Evolutionary conservation across 2,113 vertebrate species (phyloP).

Genomic region (Microtus oregoni): DNA sequence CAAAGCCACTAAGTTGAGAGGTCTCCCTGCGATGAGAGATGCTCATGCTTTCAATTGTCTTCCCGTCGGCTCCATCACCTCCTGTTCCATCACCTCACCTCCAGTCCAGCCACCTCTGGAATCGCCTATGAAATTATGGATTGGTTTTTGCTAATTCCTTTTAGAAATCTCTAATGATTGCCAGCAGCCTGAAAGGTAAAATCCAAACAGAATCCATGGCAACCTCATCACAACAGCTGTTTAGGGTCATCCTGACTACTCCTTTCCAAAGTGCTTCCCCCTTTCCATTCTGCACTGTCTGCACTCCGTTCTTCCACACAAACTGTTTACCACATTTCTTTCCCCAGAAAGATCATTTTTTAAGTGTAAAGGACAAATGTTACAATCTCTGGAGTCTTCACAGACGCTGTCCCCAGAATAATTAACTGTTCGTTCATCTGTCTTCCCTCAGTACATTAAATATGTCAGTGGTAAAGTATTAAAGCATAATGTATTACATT

Average conservation of each 20-base stretch:
- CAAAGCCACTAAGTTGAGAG: background rate
- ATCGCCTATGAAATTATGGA: background rate
- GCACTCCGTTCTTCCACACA: background rate
- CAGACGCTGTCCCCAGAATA: slow-evolving; percentile 38
- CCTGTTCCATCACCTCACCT: background rate
- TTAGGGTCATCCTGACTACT: background rate
- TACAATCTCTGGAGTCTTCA: slow-evolving; percentile 40
- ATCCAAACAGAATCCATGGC: background rate
- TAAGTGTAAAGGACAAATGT: slow-evolving; percentile 43
- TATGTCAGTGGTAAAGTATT: slow-evolving; percentile 28
- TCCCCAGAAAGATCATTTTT: slow-evolving; percentile 18
- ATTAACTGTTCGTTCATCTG: slow-evolving; percentile 50
- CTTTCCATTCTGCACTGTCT: background rate
- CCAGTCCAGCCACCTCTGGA: background rate
- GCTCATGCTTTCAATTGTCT: background rate
- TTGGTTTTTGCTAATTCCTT: background rate
- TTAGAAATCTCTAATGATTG: background rate
- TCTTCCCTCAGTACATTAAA: slow-evolving; percentile 55
- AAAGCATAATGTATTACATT: slow-evolving; percentile 53
- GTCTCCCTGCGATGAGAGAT: background rate
- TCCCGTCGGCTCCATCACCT: background rate
- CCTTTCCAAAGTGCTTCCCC: background rate
- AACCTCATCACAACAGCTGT: background rate
- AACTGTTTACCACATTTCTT: background rate
- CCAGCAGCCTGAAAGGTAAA: slow-evolving; percentile 1